Evolutionary conservation across 1,140 invertebrate genomes (phyloP).

Genomic region (Stegodyphus mimosarum): DNA sequence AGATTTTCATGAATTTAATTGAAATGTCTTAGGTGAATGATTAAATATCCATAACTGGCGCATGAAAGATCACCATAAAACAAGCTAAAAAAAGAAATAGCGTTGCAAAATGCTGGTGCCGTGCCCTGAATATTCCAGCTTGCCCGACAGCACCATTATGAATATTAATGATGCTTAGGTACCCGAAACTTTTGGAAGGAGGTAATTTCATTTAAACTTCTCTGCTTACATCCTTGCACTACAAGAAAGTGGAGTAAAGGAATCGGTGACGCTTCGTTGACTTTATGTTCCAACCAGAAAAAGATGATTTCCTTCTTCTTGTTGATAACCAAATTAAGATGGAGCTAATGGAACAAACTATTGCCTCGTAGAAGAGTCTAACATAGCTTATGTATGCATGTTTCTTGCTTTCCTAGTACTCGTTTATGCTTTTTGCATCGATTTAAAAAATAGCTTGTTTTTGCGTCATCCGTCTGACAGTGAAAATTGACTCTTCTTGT

Average conservation of each 20-base stretch:
- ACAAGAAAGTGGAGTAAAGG: not conserved
- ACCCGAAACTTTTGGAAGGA: constrained; percentile 13
- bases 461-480: not conserved
- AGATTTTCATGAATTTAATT: too few relatives aligned
- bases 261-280: not conserved
- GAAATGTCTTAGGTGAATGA: too few relatives aligned
- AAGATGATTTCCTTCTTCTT: constrained; percentile 16
- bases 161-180: constrained; percentile 38
- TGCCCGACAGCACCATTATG: constrained; percentile 34
- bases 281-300: not conserved
- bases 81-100: too few relatives aligned
- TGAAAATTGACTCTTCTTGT: too few relatives aligned
- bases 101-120: too few relatives aligned
- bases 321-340: constrained; percentile 43
- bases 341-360: constrained; percentile 31
- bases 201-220: constrained; percentile 54
- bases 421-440: not conserved
- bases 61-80: too few relatives aligned
- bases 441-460: not conserved
- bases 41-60: too few relatives aligned
- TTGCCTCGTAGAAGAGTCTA: not conserved
- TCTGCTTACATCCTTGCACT: not conserved
- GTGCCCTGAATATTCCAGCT: too few relatives aligned
- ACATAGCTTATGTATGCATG: not conserved
- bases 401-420: not conserved